Evolutionary conservation across 2,888 invertebrate genomes (phyloP).

Genomic region (Heliconius erato): DNA sequence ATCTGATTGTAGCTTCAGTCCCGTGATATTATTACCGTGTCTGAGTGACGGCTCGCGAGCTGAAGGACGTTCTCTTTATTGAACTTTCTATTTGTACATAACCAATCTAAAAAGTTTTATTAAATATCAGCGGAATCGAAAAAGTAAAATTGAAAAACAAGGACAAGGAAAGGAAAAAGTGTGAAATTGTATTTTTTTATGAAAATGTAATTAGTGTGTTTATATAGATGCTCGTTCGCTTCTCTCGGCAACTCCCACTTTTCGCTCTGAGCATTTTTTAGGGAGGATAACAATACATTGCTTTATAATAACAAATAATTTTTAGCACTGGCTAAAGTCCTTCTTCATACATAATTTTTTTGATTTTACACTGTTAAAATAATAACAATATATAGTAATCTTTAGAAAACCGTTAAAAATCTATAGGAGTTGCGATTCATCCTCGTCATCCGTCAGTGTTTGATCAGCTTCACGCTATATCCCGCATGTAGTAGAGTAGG

Average conservation of each 20-base stretch:
- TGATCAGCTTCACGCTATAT: too few species aligned
- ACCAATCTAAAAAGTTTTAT: constrained; percentile 28
- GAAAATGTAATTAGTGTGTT: background rate
- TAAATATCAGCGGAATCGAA: constrained; percentile 23
- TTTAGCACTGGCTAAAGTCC: background rate
- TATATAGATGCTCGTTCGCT: background rate
- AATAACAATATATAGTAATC: too few species aligned
- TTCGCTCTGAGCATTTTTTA: too few species aligned
- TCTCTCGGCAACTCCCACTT: too few species aligned
- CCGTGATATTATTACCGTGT: constrained; percentile 70
- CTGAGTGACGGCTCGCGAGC: constrained; percentile 60
- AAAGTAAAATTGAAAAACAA: constrained; percentile 24
- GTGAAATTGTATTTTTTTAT: background rate
- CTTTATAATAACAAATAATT: background rate
- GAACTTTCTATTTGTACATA: constrained; percentile 56
- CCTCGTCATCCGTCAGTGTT: too few species aligned
- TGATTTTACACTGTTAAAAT: background rate
- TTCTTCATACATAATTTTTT: background rate
- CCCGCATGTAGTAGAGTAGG: too few species aligned
- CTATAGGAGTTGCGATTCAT: too few species aligned
- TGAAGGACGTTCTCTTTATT: constrained; percentile 61
- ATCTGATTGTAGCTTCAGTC: constrained; percentile 52
- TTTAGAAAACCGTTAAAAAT: too few species aligned
- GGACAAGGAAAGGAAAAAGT: background rate
- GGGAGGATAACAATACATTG: background rate